Evolutionary conservation across 2,797 vertebrate genomes (phyloP), one percentile per base, ranked within the genome.

Genomic region (Gastrophryne carolinensis): DNA sequence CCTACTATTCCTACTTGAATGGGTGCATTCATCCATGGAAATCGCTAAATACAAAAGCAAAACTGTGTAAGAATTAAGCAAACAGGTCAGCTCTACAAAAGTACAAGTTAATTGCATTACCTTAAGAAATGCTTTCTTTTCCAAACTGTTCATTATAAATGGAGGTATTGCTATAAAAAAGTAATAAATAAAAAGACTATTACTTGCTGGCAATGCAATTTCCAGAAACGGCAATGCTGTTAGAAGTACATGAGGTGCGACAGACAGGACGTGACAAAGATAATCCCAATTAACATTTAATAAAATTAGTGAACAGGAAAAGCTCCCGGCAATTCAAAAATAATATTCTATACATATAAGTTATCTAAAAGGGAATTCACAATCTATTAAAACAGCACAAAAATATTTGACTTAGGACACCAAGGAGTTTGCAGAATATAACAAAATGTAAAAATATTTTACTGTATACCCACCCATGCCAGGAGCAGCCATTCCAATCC

Each of bases 1-100:
- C 98, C 97, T 56, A 99, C 98, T 89, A 99, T 83, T 83, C 92
- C 89, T 79, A 99, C 97, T 88, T 99, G 98, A 92, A 99, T 96
- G 50, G 98, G 98, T 65, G 98, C 98, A 21, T 89, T 99, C 96
- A 99, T 95, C 98, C 96, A 99, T 6, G 96, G 98, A 85, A 96
- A 97, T 82, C 87, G 93, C 98, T 97, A 90, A 65, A 49, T 1
- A 12, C 3, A 57, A 39, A 49, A 44, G 60, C 4, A 58, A 30
- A 24, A 8, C 0, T 27, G 29, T 37, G 11, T 75, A 15, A 72
- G 39, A 39, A 11, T 64, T 7, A 47, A 47, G 44, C 44, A 19
- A 21, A 7, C 4, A 0, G 9, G 7, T 10, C 7, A 9, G 44
- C 17, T 47, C 1, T 56, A 35, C 9, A 44, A 26, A 8, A 44